Percentiles rank a stretch among this genome's conserved stretches.
Conservation (phyloP, 2,797 vertebrate species). For the Nothura maculosa region DNA sequence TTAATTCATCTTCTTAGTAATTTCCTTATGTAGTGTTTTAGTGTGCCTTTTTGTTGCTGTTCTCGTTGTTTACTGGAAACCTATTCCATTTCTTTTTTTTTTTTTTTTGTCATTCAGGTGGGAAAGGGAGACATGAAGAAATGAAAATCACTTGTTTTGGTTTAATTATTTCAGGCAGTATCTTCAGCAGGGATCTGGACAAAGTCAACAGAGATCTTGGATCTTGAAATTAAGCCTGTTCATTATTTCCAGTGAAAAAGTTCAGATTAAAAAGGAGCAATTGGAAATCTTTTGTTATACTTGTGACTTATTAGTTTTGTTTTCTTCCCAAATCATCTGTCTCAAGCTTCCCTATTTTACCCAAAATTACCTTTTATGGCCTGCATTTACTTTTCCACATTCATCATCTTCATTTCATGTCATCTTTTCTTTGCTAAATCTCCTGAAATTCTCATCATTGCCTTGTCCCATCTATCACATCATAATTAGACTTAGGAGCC, state of each 20-base stretch:
- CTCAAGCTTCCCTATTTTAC: background rate
- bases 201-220: background rate
- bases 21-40: background rate
- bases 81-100: background rate
- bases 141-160: background rate
- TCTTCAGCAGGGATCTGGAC: background rate
- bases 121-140: background rate
- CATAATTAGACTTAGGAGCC: background rate
- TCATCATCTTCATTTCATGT: background rate
- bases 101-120: background rate
- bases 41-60: background rate
- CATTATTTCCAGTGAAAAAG: background rate
- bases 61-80: too few relatives aligned
- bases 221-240: background rate
- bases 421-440: background rate
- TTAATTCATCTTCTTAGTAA: background rate
- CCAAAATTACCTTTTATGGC: background rate
- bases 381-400: background rate
- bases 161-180: background rate
- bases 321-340: background rate
- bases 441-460: background rate
- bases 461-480: background rate
- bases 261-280: background rate
- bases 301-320: background rate
- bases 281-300: background rate